Base-by-base conservation (phyloP, 2,888 invertebrate species). In the Oscheius sp. region DNA sequence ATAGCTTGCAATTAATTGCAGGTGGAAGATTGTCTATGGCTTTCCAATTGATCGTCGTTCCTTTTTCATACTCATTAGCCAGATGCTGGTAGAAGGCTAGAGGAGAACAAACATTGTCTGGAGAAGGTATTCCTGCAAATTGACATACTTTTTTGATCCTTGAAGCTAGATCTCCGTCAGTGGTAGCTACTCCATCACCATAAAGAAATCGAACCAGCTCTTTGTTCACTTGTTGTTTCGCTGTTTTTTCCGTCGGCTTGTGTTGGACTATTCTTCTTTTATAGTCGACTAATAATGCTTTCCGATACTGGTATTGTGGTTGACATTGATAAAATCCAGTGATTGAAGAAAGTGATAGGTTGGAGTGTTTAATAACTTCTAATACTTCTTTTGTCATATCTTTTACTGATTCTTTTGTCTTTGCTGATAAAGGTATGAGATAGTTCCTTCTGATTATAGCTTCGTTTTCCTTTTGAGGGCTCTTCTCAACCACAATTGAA, bases 351-450 rank as follows among this genome's bases (percentile, higher is more conserved):
- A 67, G 50, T 1, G 67, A 30, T 26, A 32, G n/a, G 44, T 62
- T 28, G 12, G 33, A 28, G 14, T 54, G 2, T n/a, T 36, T 9
- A 0, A 77, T 28, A 54, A 69, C 73, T 8, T 68, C 45, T 5
- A 38, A 22, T 33, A 78, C 22, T 8, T 66, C 47, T 1, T 68
- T 38, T 9, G 28, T 41, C 50, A 78, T 32, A 2, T 62, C 44
- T 17, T 68, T 36, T 24, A 63, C 36, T 12, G 70, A 67, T 8
- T 32, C 49, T 22, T 49, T 45, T 1, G 50, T 30, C 6, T 77
- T 74, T 20, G 80, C 74, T 2, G 79, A 78, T 1, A 78, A n/a
- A 0, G 73, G 30, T 45, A 80, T 61, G n/a, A 77, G 63, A 32
- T 74, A 70, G 36, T 65, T 74, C 3, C 67, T 9, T 1, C 67